Base-by-base conservation (phyloP, 1,140 invertebrate species). In the Drosophila grimshawi region DNA sequence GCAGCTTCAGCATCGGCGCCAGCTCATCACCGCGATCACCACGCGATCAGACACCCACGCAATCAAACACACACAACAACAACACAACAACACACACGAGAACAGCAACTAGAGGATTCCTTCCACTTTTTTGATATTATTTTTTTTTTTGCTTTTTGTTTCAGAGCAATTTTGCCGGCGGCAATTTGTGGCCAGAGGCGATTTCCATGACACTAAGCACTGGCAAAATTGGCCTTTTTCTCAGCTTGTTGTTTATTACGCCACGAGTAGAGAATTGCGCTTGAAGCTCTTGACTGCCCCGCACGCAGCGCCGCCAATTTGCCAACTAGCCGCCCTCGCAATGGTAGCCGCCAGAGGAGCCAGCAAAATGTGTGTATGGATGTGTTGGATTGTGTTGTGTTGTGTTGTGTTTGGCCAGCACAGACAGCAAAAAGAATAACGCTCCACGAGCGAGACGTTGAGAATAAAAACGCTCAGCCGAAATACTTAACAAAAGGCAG, bases 401-500 rank as follows among this genome's bases (percentile, higher is more conserved):
- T 19, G 19, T 19, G 19, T 19, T 19, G 19, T 19, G 19, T 19
- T 19, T 19, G 19, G 19, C 19, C 19, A 19, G 19, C 19, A 19
- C 19, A 19, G 19, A 19, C 19, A 19, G 19, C 33, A 10, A 55
- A 52, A 10, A 32, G 27, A 30, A 43, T 41, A 73, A 71, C 68
- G 68, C 68, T 71, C 32, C 32, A 64, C 66, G 60, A 74, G 65
- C 68, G 37, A 19, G 37, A 19, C 61, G 35, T 30, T 8, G 52
- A 55, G 33, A 27, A 11, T 52, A 55, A 73, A 73, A 73, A 73
- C 48, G 64, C 70, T 68, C 71, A 65, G 41, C 48, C 39, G 51
- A 76, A 76, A 72, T 71, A 57, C 59, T 71, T 72, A 76, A 72
- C 73, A 64, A 76, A 76, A 64, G 41, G 49, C 63, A n/a, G 39